Evolutionary conservation across 1,140 invertebrate species (phyloP), one percentile per base, ranked within the genome.

Genomic region (Bactericera cockerelli): DNA sequence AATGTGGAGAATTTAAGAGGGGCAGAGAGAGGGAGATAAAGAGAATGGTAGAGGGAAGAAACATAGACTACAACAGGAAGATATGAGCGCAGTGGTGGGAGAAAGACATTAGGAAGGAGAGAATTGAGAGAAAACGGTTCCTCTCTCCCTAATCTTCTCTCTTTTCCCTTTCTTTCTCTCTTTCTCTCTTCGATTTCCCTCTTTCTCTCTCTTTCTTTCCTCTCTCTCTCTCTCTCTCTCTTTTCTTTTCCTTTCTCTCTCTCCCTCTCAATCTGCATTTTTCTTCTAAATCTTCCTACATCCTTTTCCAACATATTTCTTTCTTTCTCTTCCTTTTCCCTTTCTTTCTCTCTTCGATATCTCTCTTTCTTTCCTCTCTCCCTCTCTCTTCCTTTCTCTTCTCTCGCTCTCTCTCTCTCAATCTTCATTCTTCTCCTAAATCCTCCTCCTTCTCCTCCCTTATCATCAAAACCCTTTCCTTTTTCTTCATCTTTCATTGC

Each of bases 321-420:
- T 16, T 36, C 33, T 36, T 16, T 36, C 33, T 11, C 33, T 36
- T 36, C 33, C 33, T 16, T n/a, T 16, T 22, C 11, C 85, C 60
- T 81, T 76, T 14, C 81, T 79, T 55, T 90, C 75, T 8, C 64
- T 89, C 86, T 56, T 80, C 78, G 64, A 87, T 77, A 65, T 85
- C 78, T 56, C 86, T 77, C 38, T 79, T 74, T 22, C 84, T 72
- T 56, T 79, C 79, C 58, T 80, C 77, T 33, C 86, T 65, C 0
- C 65, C 62, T 49, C 42, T 22, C 22, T 49, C 42, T 36, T 16
- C 33, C 33, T 36, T 36, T 36, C 33, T 16, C 16, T 36, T 36
- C 16, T 22, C 42, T 49, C 22, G 6, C 22, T 22, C 42, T 22
- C 42, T 49, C 42, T 49, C 22, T 49, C 22, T 49, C 42, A 36